A percentile compares a stretch with the other conserved stretches of the same genome.
Conservation (phyloP, 2,797 vertebrate species). For the Anabas testudineus region DNA sequence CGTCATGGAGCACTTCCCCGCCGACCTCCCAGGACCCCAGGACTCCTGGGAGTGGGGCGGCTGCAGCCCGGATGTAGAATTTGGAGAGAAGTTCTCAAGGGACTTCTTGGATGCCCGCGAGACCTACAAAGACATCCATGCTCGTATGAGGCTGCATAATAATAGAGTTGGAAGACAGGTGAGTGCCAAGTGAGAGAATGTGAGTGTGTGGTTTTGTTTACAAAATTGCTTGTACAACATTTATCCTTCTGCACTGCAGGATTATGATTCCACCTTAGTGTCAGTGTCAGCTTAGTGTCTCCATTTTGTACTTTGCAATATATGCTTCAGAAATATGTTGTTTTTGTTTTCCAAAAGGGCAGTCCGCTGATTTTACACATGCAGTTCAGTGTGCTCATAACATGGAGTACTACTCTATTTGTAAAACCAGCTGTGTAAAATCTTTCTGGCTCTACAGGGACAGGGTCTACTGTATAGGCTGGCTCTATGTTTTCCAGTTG, state of each 20-base stretch:
- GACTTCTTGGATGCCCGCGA: slow-evolving; percentile 98
- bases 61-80: slow-evolving; percentile 98
- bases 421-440: neutral
- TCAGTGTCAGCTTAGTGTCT: too few species aligned
- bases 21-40: slow-evolving; percentile 90
- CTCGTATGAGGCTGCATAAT: slow-evolving; percentile 98
- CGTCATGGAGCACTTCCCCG: slow-evolving; percentile 93
- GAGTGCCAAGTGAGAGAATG: slow-evolving; percentile 65
- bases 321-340: neutral
- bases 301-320: too few species aligned
- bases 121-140: slow-evolving; percentile 97
- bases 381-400: neutral
- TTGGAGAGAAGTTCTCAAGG: slow-evolving; percentile 96
- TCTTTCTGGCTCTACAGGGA: neutral
- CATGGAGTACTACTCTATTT: neutral
- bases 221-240: too few species aligned
- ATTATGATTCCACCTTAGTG: too few species aligned
- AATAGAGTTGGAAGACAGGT: slow-evolving; percentile 99
- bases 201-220: neutral
- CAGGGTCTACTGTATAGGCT: neutral
- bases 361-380: neutral
- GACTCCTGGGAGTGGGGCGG: slow-evolving; percentile 99
- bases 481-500: neutral
- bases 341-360: neutral
- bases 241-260: neutral